Conservation (phyloP, 1,140 invertebrate genomes). For the Gryon sp. region DNA sequence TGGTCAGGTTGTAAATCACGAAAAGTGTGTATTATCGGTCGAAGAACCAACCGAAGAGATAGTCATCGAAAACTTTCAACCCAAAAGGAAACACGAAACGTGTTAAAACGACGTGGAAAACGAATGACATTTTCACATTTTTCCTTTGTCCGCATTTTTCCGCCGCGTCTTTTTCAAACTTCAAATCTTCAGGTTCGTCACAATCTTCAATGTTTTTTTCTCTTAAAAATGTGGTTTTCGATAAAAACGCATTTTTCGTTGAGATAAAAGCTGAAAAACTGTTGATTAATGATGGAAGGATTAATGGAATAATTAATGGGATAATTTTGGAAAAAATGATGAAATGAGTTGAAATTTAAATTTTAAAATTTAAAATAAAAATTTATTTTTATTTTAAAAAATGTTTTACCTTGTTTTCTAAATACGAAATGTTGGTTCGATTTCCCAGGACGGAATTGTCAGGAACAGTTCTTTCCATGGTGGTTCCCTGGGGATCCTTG, state of each 20-base stretch:
- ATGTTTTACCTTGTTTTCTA: slow-evolving; percentile 73
- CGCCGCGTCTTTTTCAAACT: too few relatives aligned
- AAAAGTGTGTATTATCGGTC: slow-evolving; percentile 21
- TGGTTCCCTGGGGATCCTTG: slow-evolving; percentile 73
- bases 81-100: neutral
- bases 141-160: neutral
- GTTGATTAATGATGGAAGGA: too few relatives aligned
- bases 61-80: neutral
- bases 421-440: slow-evolving; percentile 71
- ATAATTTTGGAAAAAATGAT: too few relatives aligned
- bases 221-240: too few relatives aligned
- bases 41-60: slow-evolving; percentile 6
- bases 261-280: too few relatives aligned
- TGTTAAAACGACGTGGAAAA: slow-evolving; percentile 15
- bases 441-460: slow-evolving; percentile 73
- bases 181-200: too few relatives aligned
- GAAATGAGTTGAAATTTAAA: neutral
- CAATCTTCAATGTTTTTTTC: too few relatives aligned
- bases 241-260: too few relatives aligned
- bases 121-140: neutral
- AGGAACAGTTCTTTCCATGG: slow-evolving; percentile 66
- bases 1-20: slow-evolving; percentile 18
- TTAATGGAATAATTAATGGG: too few relatives aligned
- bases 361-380: neutral
- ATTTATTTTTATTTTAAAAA: neutral